A percentile compares a stretch with the other conserved stretches of the same genome.
Conservation (phyloP, 2,888 invertebrate species). For the Liposcelis brunnea region DNA sequence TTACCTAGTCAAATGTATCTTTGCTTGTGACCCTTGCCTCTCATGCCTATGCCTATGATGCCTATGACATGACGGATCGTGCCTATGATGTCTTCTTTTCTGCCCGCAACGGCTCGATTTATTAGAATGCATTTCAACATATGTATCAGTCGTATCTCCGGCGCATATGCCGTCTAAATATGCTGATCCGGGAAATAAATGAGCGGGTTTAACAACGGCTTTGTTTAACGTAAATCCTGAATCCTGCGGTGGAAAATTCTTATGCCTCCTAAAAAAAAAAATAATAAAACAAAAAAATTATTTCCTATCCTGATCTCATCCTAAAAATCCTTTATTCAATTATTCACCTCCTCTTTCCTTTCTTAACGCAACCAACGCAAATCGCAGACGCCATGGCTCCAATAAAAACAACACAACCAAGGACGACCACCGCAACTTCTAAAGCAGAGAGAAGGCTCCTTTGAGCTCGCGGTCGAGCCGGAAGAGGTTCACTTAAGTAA, state of each 20-base stretch:
- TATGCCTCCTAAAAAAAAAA: neutral
- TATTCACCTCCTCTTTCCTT: conserved; percentile 35
- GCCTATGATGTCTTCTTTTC: conserved; percentile 11
- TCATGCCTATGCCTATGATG: conserved; percentile 15
- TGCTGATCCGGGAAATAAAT: conserved; percentile 14
- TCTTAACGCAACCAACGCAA: conserved; percentile 54
- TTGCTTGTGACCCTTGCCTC: neutral
- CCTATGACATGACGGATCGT: conserved; percentile 14
- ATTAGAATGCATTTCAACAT: conserved; percentile 18
- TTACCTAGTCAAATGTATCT: conserved; percentile 1
- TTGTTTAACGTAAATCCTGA: conserved; percentile 8
- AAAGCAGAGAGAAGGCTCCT: conserved; percentile 40
- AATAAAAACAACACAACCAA: conserved; percentile 64
- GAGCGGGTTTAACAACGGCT: neutral
- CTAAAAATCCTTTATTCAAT: conserved; percentile 9
- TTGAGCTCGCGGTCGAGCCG: conserved; percentile 25
- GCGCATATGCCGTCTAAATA: conserved; percentile 18
- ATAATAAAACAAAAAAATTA: no score
- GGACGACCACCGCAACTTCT: conserved; percentile 62
- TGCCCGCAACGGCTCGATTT: conserved; percentile 12
- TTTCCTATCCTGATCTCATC: neutral
- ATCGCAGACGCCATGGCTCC: conserved; percentile 65
- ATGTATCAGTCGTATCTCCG: conserved; percentile 22
- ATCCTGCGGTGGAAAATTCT: conserved; percentile 3
- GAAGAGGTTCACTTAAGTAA: conserved; percentile 18